Percentiles rank a stretch among this genome's conserved stretches.
phyloP scores from a whole-genome alignment of 1,140 invertebrate species.

The Radopholus similis region DNA sequence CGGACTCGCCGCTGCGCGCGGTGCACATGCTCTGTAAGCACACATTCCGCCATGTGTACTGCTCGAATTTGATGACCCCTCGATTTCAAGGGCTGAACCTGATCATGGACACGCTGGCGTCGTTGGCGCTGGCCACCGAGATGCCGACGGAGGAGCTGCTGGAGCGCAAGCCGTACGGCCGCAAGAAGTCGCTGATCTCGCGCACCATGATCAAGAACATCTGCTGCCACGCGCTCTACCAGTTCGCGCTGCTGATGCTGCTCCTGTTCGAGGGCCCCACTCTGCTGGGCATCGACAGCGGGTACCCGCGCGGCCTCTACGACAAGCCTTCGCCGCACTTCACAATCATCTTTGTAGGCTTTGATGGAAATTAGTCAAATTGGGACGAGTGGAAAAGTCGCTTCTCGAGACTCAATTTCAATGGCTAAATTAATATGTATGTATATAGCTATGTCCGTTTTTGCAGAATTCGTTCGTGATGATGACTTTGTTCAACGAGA shows the following conservation, averaged over 20 bases:
- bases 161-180: conserved; percentile 90
- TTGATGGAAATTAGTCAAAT: too few species aligned
- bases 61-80: conserved; percentile 78
- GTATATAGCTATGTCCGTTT: too few species aligned
- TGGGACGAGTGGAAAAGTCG: too few species aligned
- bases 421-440: too few species aligned
- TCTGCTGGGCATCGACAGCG: too few species aligned
- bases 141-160: conserved; percentile 91
- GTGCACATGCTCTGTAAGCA: too few species aligned
- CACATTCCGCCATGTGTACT: too few species aligned
- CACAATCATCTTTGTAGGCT: too few species aligned
- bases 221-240: conserved; percentile 90
- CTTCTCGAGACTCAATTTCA: too few species aligned
- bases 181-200: conserved; percentile 95
- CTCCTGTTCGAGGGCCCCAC: conserved; percentile 83
- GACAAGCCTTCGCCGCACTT: too few species aligned
- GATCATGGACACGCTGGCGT: conserved; percentile 99
- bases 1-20: conserved; percentile 20
- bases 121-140: conserved; percentile 94
- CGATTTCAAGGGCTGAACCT: conserved; percentile 99
- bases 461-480: conserved; percentile 99
- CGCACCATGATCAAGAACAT: conserved; percentile 99
- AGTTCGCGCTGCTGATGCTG: conserved; percentile 87
- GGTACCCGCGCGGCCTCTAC: too few species aligned
- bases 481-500: conserved; percentile 99